Evolutionary conservation across 1,140 invertebrate species (phyloP), one percentile per base, ranked within the genome.

Genomic region (Drosophila burlai): DNA sequence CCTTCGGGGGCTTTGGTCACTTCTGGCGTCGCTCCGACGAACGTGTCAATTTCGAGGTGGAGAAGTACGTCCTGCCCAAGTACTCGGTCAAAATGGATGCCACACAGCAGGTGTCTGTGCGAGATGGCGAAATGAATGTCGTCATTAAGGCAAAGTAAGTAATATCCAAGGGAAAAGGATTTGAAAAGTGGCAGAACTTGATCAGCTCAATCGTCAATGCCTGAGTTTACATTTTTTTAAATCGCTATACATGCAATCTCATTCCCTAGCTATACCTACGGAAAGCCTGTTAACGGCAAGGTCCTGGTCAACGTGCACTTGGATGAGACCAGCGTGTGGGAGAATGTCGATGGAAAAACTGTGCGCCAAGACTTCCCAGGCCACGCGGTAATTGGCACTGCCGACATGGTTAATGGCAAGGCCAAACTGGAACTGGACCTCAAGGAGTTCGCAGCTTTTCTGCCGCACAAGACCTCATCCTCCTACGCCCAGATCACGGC

Each of bases 61-160:
- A 98, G 5, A 97, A 99, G 93, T 99, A 99, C 92, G 96, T 99
- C 40, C 93, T 98, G 46, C 98, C 98, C 1, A 98, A 98, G 83
- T 99, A 98, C 93, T 95, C 98, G 83, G 96, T 99, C 24, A 95
- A 95, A 0, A 95, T 99, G 52, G 95, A 97, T 50, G 95, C 97
- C 3, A 97, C 97, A 1, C 94, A 96, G 66, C 97, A 98, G 90
- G 94, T 96, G 1, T 96, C 97, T 1, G 97, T 98, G 90, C 96
- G 96, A 76, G 96, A 98, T 69, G 96, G 96, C 26, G 95, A 96
- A 66, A 95, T 99, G 52, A 94, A 94, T 4, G 96, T 96, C 3
- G 96, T 96, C 42, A 94, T 99, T 2, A 95, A 96, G 64, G 97
- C 98, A 10, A 97, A 96, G 92, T 93, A 71, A 80, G 91, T 91